Percentiles rank a stretch among this genome's conserved stretches.
phyloP scores from a whole-genome alignment of 2,888 invertebrate genomes.

The Stegana nigrithorax region DNA sequence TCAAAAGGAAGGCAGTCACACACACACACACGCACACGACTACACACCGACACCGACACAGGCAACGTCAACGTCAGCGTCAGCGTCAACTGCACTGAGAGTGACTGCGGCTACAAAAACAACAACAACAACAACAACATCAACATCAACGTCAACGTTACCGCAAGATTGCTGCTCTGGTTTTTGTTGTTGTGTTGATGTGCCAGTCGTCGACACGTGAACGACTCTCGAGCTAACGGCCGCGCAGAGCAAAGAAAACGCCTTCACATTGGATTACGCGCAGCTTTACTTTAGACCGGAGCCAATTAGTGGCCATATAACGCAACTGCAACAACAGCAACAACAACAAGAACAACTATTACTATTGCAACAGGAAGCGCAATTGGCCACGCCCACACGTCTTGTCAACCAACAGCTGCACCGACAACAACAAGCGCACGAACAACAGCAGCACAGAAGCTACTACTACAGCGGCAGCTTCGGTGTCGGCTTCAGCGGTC shows the following conservation, averaged over 20 bases:
- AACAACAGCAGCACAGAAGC: conserved; percentile 47
- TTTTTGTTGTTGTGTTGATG: too few species aligned
- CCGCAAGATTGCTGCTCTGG: too few species aligned
- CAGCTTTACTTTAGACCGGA: conserved; percentile 67
- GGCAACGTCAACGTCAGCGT: too few species aligned
- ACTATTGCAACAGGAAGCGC: conserved; percentile 39
- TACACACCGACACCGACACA: too few species aligned
- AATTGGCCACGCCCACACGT: conserved; percentile 49
- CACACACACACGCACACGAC: not conserved
- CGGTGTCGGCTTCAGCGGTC: conserved; percentile 54
- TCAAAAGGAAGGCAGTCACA: too few species aligned
- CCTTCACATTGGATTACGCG: conserved; percentile 69
- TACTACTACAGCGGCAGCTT: conserved; percentile 51
- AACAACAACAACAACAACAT: conserved; percentile 25
- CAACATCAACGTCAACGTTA: conserved; percentile 33
- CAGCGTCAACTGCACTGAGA: conserved; percentile 18
- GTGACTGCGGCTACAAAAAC: conserved; percentile 19
- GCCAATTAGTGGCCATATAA: conserved; percentile 67
- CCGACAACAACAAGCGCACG: conserved; percentile 42
- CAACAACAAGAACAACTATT: conserved; percentile 41
- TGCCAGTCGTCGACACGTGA: too few species aligned
- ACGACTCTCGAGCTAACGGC: too few species aligned
- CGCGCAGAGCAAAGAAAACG: conserved; percentile 48
- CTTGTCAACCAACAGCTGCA: conserved; percentile 41
- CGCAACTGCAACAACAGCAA: conserved; percentile 56